Conservation (phyloP, 2,888 invertebrate species). For the Altica lythri region DNA sequence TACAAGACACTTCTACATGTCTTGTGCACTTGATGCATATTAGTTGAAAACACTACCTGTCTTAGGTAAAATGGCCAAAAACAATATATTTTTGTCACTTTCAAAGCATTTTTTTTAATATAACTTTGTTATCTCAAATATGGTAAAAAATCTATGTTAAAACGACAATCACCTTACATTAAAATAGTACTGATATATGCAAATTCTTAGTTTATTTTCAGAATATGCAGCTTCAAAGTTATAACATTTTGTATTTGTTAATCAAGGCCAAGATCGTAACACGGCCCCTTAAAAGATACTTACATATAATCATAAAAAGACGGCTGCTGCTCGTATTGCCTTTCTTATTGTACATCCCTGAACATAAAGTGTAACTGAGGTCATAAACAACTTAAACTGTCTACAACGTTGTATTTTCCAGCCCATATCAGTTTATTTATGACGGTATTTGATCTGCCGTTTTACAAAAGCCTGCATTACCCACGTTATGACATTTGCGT, state of each 20-base stretch:
- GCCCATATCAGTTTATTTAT: conserved; percentile 53
- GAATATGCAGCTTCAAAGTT: no score
- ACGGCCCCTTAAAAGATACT: conserved; percentile 12
- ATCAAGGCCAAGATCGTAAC: conserved; percentile 1
- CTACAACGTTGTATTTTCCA: conserved; percentile 49
- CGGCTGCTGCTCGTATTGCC: conserved; percentile 35
- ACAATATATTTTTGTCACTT: no score
- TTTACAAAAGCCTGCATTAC: conserved; percentile 40
- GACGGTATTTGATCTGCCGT: conserved; percentile 49
- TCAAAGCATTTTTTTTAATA: no score
- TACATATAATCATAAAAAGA: conserved; percentile 38
- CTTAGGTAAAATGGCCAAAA: no score
- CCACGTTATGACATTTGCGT: conserved; percentile 29
- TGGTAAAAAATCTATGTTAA: no score
- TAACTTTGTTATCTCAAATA: no score
- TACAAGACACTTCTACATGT: no score
- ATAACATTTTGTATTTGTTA: conserved; percentile 2
- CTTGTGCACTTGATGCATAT: no score
- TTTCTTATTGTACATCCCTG: conserved; percentile 37
- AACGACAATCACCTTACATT: no score
- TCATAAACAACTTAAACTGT: conserved; percentile 52
- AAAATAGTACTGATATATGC: no score
- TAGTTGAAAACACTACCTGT: no score
- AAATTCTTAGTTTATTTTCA: no score
- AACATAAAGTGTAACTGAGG: conserved; percentile 45